Conservation (phyloP, 2,888 invertebrate species). For the Autographa pulchrina region DNA sequence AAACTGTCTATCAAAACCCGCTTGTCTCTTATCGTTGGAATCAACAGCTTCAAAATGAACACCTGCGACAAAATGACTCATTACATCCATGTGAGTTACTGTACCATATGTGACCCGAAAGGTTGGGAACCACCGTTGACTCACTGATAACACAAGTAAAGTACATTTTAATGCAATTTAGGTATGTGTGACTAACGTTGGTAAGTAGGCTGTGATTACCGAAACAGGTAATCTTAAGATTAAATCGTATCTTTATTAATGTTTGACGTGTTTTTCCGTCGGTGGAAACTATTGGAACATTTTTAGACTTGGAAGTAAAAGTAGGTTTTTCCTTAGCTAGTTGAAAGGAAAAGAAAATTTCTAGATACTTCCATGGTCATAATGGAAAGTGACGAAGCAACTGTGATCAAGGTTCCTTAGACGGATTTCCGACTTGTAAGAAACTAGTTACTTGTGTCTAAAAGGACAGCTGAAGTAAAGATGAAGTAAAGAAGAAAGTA, state of each 20-base stretch:
- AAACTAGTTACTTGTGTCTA: neutral
- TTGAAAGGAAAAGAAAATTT: neutral
- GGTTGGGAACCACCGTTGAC: constrained; percentile 67
- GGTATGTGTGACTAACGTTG: constrained; percentile 49
- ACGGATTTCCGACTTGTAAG: neutral
- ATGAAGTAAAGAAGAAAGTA: too few relatives aligned
- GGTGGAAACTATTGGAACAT: constrained; percentile 10
- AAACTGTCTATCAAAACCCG: constrained; percentile 18
- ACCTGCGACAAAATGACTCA: constrained; percentile 66
- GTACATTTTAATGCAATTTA: constrained; percentile 47
- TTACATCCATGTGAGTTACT: constrained; percentile 52
- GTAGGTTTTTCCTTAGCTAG: neutral
- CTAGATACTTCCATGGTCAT: neutral
- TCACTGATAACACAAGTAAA: constrained; percentile 61
- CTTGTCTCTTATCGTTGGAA: constrained; percentile 34
- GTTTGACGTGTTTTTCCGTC: constrained; percentile 26
- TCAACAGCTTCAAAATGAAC: constrained; percentile 51
- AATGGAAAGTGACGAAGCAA: neutral
- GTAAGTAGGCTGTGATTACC: constrained; percentile 40
- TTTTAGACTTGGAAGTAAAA: constrained; percentile 7
- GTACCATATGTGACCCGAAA: constrained; percentile 66
- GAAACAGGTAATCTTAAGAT: constrained; percentile 29
- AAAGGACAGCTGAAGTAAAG: too few relatives aligned
- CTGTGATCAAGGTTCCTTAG: neutral
- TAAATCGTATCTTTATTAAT: constrained; percentile 14